A percentile compares a stretch with the other conserved stretches of the same genome.
phyloP scores from a whole-genome alignment of 2,113 vertebrate species.

The Ariopsis seemanni region DNA sequence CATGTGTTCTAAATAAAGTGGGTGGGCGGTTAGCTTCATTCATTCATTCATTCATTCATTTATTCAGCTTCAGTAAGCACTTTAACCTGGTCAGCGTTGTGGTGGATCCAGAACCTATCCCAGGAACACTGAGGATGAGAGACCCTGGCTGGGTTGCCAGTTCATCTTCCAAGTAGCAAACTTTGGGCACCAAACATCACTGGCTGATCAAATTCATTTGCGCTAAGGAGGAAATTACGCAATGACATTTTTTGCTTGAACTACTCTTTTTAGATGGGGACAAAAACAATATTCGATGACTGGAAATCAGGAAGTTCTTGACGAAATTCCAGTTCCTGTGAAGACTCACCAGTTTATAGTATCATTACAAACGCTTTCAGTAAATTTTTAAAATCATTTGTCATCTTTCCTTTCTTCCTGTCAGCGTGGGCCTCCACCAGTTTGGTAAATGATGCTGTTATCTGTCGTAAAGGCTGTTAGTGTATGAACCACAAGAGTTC shows the following conservation, averaged over 20 bases:
- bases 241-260: neutral
- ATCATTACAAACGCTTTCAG: neutral
- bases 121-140: neutral
- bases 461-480: slow-evolving; percentile 31
- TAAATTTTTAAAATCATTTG: slow-evolving; percentile 4
- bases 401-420: slow-evolving; percentile 10
- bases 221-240: neutral
- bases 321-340: neutral
- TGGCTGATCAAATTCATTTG: neutral
- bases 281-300: neutral
- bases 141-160: neutral
- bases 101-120: neutral
- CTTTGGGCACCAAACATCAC: neutral
- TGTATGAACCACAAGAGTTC: slow-evolving; percentile 37
- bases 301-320: neutral
- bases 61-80: neutral
- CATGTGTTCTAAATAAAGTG: neutral
- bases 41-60: neutral
- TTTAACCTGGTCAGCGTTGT: neutral
- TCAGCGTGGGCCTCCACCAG: slow-evolving; percentile 15
- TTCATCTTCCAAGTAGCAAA: neutral
- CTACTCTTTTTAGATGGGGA: neutral
- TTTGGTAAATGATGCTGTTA: slow-evolving; percentile 49
- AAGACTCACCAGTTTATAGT: neutral
- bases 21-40: neutral